Percentiles rank a stretch among this genome's conserved stretches.
Conservation (phyloP, 2,113 vertebrate genomes). For the Electrona antarctica region DNA sequence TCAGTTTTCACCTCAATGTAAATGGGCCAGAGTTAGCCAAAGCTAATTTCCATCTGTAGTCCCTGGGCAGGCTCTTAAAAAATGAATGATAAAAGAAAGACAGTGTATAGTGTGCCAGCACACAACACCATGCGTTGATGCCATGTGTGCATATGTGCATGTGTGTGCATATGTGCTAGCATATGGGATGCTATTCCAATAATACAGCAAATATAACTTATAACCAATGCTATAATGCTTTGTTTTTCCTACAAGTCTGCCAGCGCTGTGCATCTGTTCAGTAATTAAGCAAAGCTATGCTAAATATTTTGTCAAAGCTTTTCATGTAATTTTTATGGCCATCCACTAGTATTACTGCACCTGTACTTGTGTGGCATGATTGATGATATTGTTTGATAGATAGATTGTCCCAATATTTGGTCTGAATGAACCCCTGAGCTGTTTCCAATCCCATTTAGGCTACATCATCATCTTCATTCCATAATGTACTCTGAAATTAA, state of each 20-base stretch:
- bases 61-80: no score
- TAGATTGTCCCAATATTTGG: slow-evolving; percentile 1
- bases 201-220: not conserved
- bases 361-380: not conserved
- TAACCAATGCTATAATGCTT: not conserved
- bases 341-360: not conserved
- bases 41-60: no score
- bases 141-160: no score
- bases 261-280: not conserved
- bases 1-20: no score
- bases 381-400: slow-evolving; percentile 12
- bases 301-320: not conserved
- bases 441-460: not conserved
- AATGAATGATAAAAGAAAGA: no score
- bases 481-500: slow-evolving; percentile 40
- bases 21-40: no score
- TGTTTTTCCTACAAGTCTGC: slow-evolving; percentile 7
- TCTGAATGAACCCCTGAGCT: not conserved
- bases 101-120: no score
- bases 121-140: no score
- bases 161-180: no score
- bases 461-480: slow-evolving; percentile 7
- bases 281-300: no score
- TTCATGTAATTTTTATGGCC: not conserved
- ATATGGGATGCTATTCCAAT: no score